Evolutionary conservation across 2,888 invertebrate species (phyloP).

Genomic region (Parascotia fuliginaria): DNA sequence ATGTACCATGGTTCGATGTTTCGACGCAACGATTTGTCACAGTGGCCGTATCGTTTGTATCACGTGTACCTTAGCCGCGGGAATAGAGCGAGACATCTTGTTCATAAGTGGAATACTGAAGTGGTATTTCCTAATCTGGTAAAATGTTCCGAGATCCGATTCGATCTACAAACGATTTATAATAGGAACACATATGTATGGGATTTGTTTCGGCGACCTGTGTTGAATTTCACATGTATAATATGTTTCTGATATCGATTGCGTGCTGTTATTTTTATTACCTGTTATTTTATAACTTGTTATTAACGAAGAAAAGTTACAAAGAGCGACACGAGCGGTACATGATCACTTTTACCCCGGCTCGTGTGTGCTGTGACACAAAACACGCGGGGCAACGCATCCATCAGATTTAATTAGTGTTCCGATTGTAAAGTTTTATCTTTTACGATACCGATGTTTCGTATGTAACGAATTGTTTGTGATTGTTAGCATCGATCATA

Average conservation of each 20-base stretch:
- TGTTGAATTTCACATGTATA: not conserved
- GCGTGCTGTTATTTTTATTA: slow-evolving; percentile 5
- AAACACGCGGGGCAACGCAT: slow-evolving; percentile 37
- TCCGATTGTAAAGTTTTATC: slow-evolving; percentile 58
- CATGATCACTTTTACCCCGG: slow-evolving; percentile 14
- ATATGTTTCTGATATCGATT: not conserved
- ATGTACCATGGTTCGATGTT: slow-evolving; percentile 34
- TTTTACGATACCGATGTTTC: slow-evolving; percentile 48
- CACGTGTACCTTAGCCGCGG: slow-evolving; percentile 12
- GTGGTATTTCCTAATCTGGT: slow-evolving; percentile 3
- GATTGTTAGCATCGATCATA: slow-evolving; percentile 61
- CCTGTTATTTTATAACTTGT: slow-evolving; percentile 2
- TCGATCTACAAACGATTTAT: not conserved
- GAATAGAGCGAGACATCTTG: slow-evolving; percentile 12
- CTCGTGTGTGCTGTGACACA: slow-evolving; percentile 6
- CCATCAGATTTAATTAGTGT: slow-evolving; percentile 70
- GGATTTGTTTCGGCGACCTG: not conserved
- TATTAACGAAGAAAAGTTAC: slow-evolving; percentile 2
- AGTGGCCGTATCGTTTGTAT: slow-evolving; percentile 42
- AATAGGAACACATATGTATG: not conserved
- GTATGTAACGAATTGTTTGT: slow-evolving; percentile 49
- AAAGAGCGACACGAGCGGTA: not conserved
- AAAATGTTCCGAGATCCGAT: not conserved
- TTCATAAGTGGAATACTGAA: slow-evolving; percentile 16
- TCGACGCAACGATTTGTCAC: slow-evolving; percentile 60